Conservation (phyloP, 2,888 invertebrate species). For the Sarcophaga caerulescens region DNA sequence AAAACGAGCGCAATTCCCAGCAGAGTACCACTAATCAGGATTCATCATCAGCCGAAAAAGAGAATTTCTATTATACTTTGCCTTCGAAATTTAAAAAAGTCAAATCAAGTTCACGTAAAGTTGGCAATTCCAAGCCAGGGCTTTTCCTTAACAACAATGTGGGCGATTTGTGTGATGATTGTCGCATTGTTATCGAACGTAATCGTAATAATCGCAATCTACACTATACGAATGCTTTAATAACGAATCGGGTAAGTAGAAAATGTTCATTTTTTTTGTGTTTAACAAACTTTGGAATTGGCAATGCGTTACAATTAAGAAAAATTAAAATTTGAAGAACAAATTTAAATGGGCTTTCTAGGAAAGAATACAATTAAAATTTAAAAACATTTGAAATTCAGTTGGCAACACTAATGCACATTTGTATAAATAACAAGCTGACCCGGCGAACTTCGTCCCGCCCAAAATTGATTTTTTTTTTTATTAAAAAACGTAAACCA, state of each 20-base stretch:
- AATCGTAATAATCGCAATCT: constrained; percentile 77
- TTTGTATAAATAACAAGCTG: too few relatives aligned
- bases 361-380: too few relatives aligned
- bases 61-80: constrained; percentile 55
- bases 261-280: neutral
- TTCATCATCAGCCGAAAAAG: constrained; percentile 44
- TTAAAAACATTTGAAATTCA: too few relatives aligned
- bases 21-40: constrained; percentile 59
- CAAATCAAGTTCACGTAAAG: neutral
- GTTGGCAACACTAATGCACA: too few relatives aligned
- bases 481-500: too few relatives aligned
- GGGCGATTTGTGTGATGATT: constrained; percentile 76
- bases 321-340: too few relatives aligned
- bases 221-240: constrained; percentile 71
- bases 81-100: constrained; percentile 64
- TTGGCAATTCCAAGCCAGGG: neutral
- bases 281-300: too few relatives aligned
- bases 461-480: too few relatives aligned
- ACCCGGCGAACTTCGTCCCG: too few relatives aligned
- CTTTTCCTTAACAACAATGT: constrained; percentile 70
- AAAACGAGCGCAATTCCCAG: constrained; percentile 75
- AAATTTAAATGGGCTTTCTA: too few relatives aligned
- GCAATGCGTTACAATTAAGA: too few relatives aligned
- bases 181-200: constrained; percentile 76
- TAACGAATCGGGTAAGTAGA: constrained; percentile 66